Evolutionary conservation across 2,888 invertebrate species (phyloP).

Genomic region (Luperina testacea): DNA sequence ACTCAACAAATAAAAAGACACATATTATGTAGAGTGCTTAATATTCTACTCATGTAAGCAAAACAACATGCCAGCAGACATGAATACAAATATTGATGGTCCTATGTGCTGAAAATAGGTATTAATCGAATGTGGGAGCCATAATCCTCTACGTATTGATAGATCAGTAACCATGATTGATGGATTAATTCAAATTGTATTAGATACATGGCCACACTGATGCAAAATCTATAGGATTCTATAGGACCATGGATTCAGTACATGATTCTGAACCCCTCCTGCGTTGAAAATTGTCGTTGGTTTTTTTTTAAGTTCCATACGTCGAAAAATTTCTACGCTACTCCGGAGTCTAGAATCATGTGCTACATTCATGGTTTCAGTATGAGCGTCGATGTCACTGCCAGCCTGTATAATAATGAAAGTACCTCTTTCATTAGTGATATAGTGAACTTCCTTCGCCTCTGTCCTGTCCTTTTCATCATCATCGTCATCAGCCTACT

Average conservation of each 20-base stretch:
- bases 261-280: too few relatives aligned
- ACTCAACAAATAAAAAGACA: slow-evolving; percentile 19
- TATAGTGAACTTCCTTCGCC: not conserved
- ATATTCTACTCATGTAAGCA: slow-evolving; percentile 39
- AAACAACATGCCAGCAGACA: slow-evolving; percentile 28
- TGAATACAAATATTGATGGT: slow-evolving; percentile 55
- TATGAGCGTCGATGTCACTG: too few relatives aligned
- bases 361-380: too few relatives aligned
- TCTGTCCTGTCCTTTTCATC: not conserved
- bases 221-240: not conserved
- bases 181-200: slow-evolving; percentile 46
- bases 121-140: slow-evolving; percentile 48
- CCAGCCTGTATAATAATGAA: not conserved
- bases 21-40: not conserved
- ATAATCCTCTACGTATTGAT: slow-evolving; percentile 41
- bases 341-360: too few relatives aligned
- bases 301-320: too few relatives aligned
- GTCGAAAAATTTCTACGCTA: too few relatives aligned
- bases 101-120: slow-evolving; percentile 41
- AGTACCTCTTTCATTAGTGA: too few relatives aligned
- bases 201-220: slow-evolving; percentile 6
- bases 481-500: not conserved
- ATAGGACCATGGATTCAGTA: too few relatives aligned
- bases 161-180: slow-evolving; percentile 53
- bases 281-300: too few relatives aligned